Evolutionary conservation across 2,797 vertebrate genomes (phyloP).

Genomic region (Astyanax mexicanus): DNA sequence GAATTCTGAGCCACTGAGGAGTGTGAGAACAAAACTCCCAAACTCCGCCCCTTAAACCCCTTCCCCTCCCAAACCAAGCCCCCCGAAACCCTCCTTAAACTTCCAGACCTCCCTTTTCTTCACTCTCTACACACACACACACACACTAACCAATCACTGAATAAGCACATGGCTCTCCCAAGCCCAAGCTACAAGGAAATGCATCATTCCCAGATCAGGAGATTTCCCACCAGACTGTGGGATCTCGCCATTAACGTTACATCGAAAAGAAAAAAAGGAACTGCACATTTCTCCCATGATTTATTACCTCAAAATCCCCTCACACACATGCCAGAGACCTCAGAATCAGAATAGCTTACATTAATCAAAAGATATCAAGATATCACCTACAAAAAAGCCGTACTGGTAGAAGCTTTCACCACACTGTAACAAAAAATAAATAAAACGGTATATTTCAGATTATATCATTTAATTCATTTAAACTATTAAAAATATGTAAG

Average conservation of each 20-base stretch:
- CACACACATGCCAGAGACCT: neutral
- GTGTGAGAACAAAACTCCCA: slow-evolving; percentile 51
- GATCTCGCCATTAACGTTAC: neutral
- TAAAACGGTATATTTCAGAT: too few species aligned
- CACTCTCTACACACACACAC: slow-evolving; percentile 9
- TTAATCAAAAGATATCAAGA: neutral
- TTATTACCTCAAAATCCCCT: neutral
- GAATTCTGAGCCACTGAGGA: slow-evolving; percentile 49
- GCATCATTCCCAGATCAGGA: slow-evolving; percentile 11
- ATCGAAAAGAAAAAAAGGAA: neutral
- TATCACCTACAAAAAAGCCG: too few species aligned
- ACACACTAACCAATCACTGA: neutral
- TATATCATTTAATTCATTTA: too few species aligned
- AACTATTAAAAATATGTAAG: too few species aligned
- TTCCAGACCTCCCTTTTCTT: slow-evolving; percentile 7
- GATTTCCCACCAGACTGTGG: slow-evolving; percentile 8
- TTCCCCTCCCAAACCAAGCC: slow-evolving; percentile 16
- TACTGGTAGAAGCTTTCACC: neutral
- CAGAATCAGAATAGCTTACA: neutral
- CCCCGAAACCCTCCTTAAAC: slow-evolving; percentile 3
- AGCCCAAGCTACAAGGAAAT: neutral
- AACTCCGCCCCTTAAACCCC: slow-evolving; percentile 6
- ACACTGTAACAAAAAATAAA: neutral
- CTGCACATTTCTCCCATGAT: neutral
- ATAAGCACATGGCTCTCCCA: neutral